Percentiles rank a stretch among this genome's conserved stretches.
phyloP scores from a whole-genome alignment of 2,797 vertebrate genomes.

The Etheostoma perlongum region DNA sequence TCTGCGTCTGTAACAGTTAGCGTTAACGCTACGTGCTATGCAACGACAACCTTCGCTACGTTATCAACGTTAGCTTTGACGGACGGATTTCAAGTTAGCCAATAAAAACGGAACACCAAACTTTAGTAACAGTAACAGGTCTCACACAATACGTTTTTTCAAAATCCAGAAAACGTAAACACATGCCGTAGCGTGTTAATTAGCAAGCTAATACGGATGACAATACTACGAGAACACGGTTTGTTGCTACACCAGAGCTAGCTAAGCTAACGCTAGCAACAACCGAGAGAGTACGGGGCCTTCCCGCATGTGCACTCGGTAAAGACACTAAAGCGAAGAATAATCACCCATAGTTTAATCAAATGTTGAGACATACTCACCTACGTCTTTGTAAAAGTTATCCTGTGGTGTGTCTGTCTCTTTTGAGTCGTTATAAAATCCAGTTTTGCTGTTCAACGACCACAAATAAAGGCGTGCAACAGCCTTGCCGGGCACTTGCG shows the following conservation, averaged over 20 bases:
- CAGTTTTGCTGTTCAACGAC: constrained; percentile 73
- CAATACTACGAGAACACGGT: neutral
- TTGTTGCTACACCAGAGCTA: constrained; percentile 12
- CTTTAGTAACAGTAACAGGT: neutral
- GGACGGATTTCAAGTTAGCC: neutral
- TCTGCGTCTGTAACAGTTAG: neutral
- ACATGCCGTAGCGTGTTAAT: rapidly evolving
- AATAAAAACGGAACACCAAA: neutral
- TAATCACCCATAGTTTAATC: rapidly evolving
- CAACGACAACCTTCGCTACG: neutral
- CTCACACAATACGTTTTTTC: rapidly evolving
- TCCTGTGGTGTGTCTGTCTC: neutral
- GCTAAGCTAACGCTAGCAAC: constrained; percentile 58
- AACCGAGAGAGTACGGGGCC: constrained; percentile 32
- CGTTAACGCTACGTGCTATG: too few relatives aligned
- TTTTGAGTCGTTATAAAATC: constrained; percentile 61
- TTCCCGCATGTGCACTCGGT: constrained; percentile 14
- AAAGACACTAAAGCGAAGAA: rapidly evolving
- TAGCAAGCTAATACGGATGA: neutral
- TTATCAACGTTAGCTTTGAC: constrained; percentile 12
- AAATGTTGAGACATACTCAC: constrained; percentile 49
- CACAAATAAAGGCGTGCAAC: constrained; percentile 60
- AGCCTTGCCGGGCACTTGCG: constrained; percentile 52
- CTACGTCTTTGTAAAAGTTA: constrained; percentile 58
- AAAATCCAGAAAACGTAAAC: rapidly evolving